Base-by-base conservation (phyloP, 2,113 vertebrate genomes). In the Megaleporinus macrocephalus region DNA sequence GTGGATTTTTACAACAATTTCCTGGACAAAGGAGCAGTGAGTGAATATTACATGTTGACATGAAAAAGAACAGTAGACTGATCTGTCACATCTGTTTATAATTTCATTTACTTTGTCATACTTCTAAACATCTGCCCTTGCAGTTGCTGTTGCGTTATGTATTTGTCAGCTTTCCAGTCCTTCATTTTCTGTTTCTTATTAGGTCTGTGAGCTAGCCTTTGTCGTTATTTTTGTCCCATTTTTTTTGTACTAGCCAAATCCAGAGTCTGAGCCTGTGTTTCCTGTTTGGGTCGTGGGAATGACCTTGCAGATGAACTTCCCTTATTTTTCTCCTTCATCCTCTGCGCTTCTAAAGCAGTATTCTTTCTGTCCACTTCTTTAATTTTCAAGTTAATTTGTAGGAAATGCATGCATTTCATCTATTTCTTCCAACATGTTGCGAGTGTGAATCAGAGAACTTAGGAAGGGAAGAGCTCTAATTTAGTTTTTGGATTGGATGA, bases 11-110 rank as follows among this genome's bases (percentile, higher is more conserved):
- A 90, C 90, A 96, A 95, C 89, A 96, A 78, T 68, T 98, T 97
- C 87, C 82, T 97, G 91, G 96, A 97, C 73, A 97, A 97, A 92
- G 94, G 95, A 0, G 95, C 96, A 74, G 96, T 97, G 89, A 95
- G 96, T 93, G 41, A 65, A 61, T n/a, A 24, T 73, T 1, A 36
- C 72, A 33, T 41, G 49, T 36, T 59, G 53, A 22, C 47, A 41
- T 55, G 27, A 22, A 22, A 20, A 13, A 51, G 16, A 16, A 51
- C 49, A 44, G 41, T 44, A 44, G 41, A 11, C 41, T 44, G 41
- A 44, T 9, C 41, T 44, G 11, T 9, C 10, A 44, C 41, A 44
- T 44, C 4, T 44, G 41, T 44, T 44, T 44, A 44, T 44, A 1
- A 44, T 44, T 44, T 44, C 41, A 16, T 24, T 3, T 72, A 5